Base-by-base conservation (phyloP, 2,113 vertebrate genomes). In the Himantopus leucocephalus region DNA sequence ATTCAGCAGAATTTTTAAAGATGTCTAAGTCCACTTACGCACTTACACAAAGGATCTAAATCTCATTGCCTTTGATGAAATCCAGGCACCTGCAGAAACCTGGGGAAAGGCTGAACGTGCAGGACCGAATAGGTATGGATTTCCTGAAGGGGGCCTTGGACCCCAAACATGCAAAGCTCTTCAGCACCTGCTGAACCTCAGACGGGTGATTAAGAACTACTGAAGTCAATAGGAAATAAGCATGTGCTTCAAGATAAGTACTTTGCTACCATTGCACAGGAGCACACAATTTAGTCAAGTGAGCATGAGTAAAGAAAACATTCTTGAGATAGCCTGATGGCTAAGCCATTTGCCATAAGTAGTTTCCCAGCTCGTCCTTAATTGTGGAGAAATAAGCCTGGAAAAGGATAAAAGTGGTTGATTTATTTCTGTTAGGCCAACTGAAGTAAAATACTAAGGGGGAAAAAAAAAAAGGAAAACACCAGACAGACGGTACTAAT, bases 1-100 rank as follows among this genome's bases (percentile, higher is more conserved):
- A 90, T 48, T 94, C 67, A 83, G 77, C 32, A 90, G 63, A 92
- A 89, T 32, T 85, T 96, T 89, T 60, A 87, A 58, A 48, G 45
- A 39, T 15, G 23, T 43, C 45, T 6, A 67, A 88, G 41, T 73
- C 59, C 77, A 66, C 30, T 60, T 81, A 68, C 8, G 56, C 4
- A 13, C 35, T 85, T 64, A 43, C 1, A 87, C 30, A 66, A 92
- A 82, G 41, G 5, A 75, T 85, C 48, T 81, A 55, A 75, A 60
- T 60, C 17, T 74, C 48, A 48, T 12, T 72, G 66, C 59, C 43
- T 92, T 41, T 53, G 41, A 80, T 20, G 45, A 60, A 53, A 70
- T 55, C 70, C 43, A 70, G 52, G 47, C 11, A 73, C 14, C 37
- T 55, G 41, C 77, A 79, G 47, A 90, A 82, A 85, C 66, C 18